phyloP scores from a whole-genome alignment of 2,888 invertebrate genomes.

The Nomada ferruginata region DNA sequence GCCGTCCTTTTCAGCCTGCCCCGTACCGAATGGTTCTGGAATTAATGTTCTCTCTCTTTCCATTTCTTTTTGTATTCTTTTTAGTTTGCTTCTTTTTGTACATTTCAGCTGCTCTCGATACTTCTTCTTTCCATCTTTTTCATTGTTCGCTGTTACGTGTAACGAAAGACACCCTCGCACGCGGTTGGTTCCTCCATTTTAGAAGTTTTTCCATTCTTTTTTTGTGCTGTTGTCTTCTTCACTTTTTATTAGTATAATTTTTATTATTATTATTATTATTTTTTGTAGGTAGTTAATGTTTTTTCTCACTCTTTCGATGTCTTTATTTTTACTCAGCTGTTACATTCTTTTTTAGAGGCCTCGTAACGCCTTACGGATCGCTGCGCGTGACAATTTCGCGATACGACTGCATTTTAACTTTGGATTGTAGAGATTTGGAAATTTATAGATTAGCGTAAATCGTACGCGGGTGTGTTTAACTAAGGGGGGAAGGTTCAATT shows the following conservation, averaged over 20 bases:
- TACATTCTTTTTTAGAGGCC: conserved; percentile 9
- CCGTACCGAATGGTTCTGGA: conserved; percentile 31
- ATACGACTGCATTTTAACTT: neutral
- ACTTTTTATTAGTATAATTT: neutral
- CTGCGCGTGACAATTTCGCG: neutral
- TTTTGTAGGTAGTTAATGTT: neutral
- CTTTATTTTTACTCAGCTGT: conserved; percentile 35
- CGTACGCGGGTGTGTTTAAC: neutral
- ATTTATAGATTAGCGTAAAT: too few relatives aligned
- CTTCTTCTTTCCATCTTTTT: neutral
- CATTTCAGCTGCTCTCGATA: neutral
- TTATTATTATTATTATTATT: too few relatives aligned
- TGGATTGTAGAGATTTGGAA: neutral
- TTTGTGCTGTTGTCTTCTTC: neutral
- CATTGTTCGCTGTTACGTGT: neutral
- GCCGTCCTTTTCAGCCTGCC: conserved; percentile 26
- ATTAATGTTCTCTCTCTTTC: conserved; percentile 18
- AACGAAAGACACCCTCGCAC: conserved; percentile 12
- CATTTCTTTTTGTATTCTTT: neutral
- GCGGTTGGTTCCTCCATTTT: conserved; percentile 12
- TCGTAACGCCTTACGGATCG: conserved; percentile 31
- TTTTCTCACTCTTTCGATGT: neutral
- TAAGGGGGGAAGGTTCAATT: neutral
- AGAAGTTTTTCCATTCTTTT: neutral
- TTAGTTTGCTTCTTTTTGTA: neutral